phyloP scores from a whole-genome alignment of 37 sponge, comb jelly and placozoan genomes.

The Halisarca cf. caerulea region DNA sequence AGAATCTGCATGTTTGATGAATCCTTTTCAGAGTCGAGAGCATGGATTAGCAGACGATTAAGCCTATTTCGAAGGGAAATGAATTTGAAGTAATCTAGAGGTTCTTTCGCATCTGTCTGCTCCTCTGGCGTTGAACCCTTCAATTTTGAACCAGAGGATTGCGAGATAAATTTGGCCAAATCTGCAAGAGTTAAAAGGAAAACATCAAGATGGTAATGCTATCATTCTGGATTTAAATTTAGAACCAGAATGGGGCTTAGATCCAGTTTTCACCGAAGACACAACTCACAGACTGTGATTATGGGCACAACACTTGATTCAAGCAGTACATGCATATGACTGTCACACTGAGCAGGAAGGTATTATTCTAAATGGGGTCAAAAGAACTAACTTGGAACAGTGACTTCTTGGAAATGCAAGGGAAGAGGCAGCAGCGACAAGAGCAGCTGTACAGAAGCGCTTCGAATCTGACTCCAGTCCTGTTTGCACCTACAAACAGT shows the following conservation, averaged over 20 bases:
- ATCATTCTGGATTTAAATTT: no score
- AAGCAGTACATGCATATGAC: no score
- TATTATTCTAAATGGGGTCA: no score
- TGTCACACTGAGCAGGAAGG: no score
- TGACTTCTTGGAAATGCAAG: slow-evolving; percentile 78
- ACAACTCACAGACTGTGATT: no score
- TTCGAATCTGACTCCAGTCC: slow-evolving; percentile 38
- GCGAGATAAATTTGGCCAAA: background rate
- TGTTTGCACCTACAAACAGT: slow-evolving; percentile 58
- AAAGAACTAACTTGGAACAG: slow-evolving; percentile 54
- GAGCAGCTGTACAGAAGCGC: slow-evolving; percentile 64
- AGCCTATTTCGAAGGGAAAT: slow-evolving; percentile 48
- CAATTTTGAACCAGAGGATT: background rate
- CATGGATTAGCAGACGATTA: slow-evolving; percentile 52
- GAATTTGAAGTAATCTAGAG: slow-evolving; percentile 11
- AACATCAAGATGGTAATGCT: no score
- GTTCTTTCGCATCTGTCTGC: background rate
- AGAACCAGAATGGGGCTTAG: no score
- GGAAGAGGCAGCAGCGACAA: slow-evolving; percentile 81
- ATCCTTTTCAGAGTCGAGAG: slow-evolving; percentile 62
- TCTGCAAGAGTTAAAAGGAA: background rate
- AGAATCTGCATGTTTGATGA: slow-evolving; percentile 68
- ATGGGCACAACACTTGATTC: no score
- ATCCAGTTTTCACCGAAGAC: no score
- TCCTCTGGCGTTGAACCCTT: background rate